Conservation (phyloP, 2,113 vertebrate species). For the Petromus typicus region DNA sequence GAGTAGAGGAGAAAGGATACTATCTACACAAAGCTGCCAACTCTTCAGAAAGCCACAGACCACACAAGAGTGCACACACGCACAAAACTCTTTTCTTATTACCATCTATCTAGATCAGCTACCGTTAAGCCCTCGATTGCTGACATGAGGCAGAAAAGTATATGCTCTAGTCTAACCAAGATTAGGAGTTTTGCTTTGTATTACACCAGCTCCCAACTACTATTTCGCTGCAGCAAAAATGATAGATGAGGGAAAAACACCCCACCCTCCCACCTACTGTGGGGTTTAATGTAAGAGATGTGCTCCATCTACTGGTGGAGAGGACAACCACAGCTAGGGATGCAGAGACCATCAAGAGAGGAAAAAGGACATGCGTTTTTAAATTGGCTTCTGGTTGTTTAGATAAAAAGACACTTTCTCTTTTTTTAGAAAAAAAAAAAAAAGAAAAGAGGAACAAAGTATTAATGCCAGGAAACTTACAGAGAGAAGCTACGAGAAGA, state of each 20-base stretch:
- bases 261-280: not conserved
- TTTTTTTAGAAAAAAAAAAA: not conserved
- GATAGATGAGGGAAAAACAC: constrained; percentile 64
- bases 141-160: constrained; percentile 59
- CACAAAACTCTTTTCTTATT: not conserved
- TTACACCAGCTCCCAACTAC: constrained; percentile 72
- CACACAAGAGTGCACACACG: not conserved
- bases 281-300: constrained; percentile 72
- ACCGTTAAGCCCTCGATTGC: not conserved
- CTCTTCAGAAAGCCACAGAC: not conserved
- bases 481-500: constrained; percentile 21
- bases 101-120: not conserved
- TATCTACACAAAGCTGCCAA: not conserved
- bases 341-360: not conserved
- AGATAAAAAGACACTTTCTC: not conserved
- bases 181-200: constrained; percentile 73
- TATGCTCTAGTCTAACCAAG: constrained; percentile 66
- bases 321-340: not conserved
- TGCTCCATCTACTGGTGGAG: constrained; percentile 84
- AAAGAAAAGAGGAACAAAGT: not conserved
- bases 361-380: not conserved
- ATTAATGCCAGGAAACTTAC: not conserved
- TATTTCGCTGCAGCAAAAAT: constrained; percentile 81
- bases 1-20: not conserved
- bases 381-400: not conserved